These are phyloP conservation scores for mouse (Mus musculus) DNA, from an alignment of 2,113 vertebrate genomes.

Conservation along the genomic window GRCm39 chr16:97075001-97075500, in stretches of 20 bases:
- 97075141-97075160: background rate
- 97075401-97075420: too few species aligned
- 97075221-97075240: background rate
- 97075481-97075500: too few species aligned
- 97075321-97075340: too few species aligned
- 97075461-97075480: too few species aligned
- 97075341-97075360: background rate
- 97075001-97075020: background rate
- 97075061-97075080: background rate
- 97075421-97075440: too few species aligned
- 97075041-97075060: background rate
- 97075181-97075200: too few species aligned
- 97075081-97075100: too few species aligned
- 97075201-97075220: background rate
- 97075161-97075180: background rate
- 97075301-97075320: background rate
- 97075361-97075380: background rate
- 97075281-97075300: background rate
- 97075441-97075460: too few species aligned
- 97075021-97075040: too few species aligned
- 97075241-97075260: background rate
- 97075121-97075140: background rate
- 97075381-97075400: background rate
- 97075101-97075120: background rate
- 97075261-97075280: background rate